Base-by-base conservation (phyloP, 2,888 invertebrate genomes). In the Euplexia lucipara region DNA sequence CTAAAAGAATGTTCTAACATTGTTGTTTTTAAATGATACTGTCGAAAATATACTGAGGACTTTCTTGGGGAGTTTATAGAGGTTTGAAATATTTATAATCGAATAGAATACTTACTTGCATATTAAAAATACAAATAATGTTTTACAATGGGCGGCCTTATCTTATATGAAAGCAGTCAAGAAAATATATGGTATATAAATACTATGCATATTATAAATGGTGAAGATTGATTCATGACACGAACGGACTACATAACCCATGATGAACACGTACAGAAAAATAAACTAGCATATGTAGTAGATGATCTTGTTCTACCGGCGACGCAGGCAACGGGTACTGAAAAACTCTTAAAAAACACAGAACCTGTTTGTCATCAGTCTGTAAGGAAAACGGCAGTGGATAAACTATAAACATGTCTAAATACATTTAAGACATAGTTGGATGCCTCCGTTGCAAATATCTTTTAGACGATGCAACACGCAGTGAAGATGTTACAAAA, bases 361-460 rank as follows among this genome's bases (percentile, higher is more conserved):
- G 16, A 9, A 7, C 7, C 14, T 32, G 20, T 52, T 51, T 52
- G 18, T 62, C 44, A 45, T 32, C 32, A 16, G 18, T 14, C 7
- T 14, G 10, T n/a, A 45, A 51, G 16, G 26, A 67, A 66, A 59
- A 45, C 32, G 34, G 51, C 16, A 67, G 45, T 67, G 30, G 3
- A 26, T 8, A 59, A 1, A 20, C 10, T 37, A 34, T 39, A 41
- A 35, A 22, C 20, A 44, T 18, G 14, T 48, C 60, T 54, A 26
- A 26, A 26, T 5, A 26, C 5, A 26, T 26, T 48, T 34, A 7
- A 64, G 20, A 44, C 48, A 7, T 48, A 41, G 34, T 65, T 65
- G 34, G 34, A 20, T 34, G 30, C 20, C 47, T 41, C 18, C n/a
- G 20, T 10, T 48, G 18, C 18, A 20, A 65, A 65, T 47, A 41